Evolutionary conservation across 1,140 invertebrate species (phyloP).

Genomic region (Brachionus sp.): DNA sequence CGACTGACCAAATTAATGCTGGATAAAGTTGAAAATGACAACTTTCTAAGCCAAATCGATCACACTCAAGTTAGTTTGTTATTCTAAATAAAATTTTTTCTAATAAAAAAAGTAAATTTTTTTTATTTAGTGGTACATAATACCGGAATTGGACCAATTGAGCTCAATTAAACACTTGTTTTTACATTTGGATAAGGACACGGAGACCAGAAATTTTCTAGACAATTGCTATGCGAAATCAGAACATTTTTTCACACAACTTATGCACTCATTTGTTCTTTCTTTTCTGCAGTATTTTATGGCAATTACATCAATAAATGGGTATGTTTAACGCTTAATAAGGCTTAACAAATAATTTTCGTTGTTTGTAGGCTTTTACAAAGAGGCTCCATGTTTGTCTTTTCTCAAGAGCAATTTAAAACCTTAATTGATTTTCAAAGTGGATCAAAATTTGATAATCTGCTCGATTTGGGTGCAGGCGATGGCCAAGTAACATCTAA

Average conservation of each 20-base stretch:
- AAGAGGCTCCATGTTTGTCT: conserved; percentile 86
- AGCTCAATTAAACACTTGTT: conserved; percentile 57
- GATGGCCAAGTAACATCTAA: conserved; percentile 79
- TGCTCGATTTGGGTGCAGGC: conserved; percentile 84
- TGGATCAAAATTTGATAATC: conserved; percentile 51
- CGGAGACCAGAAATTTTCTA: conserved; percentile 70
- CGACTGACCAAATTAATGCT: background rate
- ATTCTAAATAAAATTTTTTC: background rate
- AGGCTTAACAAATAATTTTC: background rate
- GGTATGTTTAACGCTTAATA: conserved; percentile 63
- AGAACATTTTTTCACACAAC: conserved; percentile 71
- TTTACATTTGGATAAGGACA: conserved; percentile 66
- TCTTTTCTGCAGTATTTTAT: conserved; percentile 71
- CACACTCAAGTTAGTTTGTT: background rate
- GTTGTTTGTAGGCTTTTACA: conserved; percentile 68
- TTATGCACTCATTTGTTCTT: conserved; percentile 71
- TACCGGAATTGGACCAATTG: background rate
- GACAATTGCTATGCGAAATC: conserved; percentile 69
- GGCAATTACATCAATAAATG: conserved; percentile 77
- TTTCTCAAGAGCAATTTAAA: conserved; percentile 72
- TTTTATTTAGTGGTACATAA: conserved; percentile 31
- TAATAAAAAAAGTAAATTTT: background rate
- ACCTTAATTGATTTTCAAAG: conserved; percentile 62
- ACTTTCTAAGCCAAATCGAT: conserved; percentile 28
- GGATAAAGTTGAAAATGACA: conserved; percentile 45